Conservation (phyloP, 2,797 vertebrate species). For the Otolemur crassicaudatus region DNA sequence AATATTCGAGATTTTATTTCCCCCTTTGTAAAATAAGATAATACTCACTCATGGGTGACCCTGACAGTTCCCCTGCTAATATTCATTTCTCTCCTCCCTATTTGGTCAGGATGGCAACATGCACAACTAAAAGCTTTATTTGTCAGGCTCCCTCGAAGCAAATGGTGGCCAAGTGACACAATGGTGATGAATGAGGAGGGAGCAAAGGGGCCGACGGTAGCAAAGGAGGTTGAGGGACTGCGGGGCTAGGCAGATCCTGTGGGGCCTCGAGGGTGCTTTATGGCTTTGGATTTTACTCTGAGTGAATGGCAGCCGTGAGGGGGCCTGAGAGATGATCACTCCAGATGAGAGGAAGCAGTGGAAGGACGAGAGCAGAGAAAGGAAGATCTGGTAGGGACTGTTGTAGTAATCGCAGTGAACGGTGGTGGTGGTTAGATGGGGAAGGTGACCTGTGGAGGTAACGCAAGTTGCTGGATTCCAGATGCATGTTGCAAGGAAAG, state of each 20-base stretch:
- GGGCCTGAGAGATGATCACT: not conserved
- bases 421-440: not conserved
- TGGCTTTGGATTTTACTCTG: not conserved
- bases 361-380: not conserved
- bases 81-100: not conserved
- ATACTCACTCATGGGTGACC: not conserved
- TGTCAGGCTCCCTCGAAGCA: not conserved
- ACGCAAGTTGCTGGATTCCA: not conserved
- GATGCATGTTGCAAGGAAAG: not conserved
- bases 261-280: not conserved
- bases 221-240: not conserved
- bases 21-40: not conserved
- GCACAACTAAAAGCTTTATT: not conserved
- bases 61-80: not conserved
- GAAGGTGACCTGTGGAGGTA: not conserved
- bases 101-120: not conserved
- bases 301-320: not conserved
- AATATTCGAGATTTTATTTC: not conserved
- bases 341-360: not conserved
- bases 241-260: not conserved
- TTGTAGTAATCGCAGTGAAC: not conserved
- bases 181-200: not conserved
- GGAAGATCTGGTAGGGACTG: not conserved
- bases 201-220: not conserved
- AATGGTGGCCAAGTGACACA: not conserved